Conservation (phyloP, 2,113 vertebrate species). For the Camelus bactrianus region DNA sequence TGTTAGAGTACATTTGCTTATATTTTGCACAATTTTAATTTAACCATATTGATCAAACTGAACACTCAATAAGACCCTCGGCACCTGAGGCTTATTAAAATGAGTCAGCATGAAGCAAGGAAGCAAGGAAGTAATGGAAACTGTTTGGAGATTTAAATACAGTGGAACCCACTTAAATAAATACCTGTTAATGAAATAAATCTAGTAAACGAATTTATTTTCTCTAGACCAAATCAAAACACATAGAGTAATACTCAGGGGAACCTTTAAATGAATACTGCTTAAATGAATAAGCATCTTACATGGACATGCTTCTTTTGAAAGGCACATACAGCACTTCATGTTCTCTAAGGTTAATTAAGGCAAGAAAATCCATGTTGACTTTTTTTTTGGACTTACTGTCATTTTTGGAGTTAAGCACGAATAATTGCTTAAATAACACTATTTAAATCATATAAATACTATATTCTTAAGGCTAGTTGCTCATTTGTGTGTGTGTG, state of each 20-base stretch:
- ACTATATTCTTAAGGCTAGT: constrained; percentile 63
- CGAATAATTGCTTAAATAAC: constrained; percentile 70
- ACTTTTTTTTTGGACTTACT: constrained; percentile 29
- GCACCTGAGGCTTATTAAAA: constrained; percentile 91
- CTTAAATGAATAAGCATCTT: constrained; percentile 73
- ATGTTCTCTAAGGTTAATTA: constrained; percentile 69
- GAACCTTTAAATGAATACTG: constrained; percentile 76
- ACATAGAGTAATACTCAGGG: constrained; percentile 76
- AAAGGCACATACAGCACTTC: constrained; percentile 32
- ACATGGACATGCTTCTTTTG: constrained; percentile 67
- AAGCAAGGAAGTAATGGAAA: constrained; percentile 89
- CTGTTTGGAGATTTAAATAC: constrained; percentile 89
- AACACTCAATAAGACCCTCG: constrained; percentile 91
- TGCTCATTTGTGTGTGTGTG: not conserved
- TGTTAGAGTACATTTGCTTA: constrained; percentile 91
- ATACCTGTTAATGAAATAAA: constrained; percentile 91
- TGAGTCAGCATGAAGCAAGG: constrained; percentile 91
- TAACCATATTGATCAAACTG: constrained; percentile 91
- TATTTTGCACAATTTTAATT: constrained; percentile 92
- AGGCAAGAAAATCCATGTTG: constrained; percentile 68
- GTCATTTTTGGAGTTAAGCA: constrained; percentile 64
- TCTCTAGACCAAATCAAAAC: constrained; percentile 85
- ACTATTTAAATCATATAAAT: constrained; percentile 52
- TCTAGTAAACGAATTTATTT: constrained; percentile 88
- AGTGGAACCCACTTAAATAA: constrained; percentile 89